Conservation (phyloP, 2,888 invertebrate genomes). For the Lithophane ornitopus region DNA sequence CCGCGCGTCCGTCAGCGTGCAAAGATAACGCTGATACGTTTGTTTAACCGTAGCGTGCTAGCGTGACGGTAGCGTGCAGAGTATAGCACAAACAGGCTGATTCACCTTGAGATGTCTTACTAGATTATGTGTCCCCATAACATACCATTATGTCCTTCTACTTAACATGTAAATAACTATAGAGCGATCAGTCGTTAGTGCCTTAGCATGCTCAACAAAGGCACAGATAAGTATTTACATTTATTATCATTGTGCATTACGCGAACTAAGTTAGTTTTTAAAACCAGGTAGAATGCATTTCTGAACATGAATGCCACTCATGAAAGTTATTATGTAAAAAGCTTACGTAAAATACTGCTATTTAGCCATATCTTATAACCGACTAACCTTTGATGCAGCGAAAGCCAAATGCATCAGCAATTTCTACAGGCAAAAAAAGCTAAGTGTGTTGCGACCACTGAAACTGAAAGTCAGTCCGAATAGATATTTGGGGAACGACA, state of each 20-base stretch:
- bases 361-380: background rate
- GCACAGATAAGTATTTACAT: background rate
- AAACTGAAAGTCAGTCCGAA: conserved; percentile 1
- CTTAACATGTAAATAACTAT: background rate
- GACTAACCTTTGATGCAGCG: background rate
- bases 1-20: conserved; percentile 34
- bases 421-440: background rate
- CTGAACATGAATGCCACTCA: background rate
- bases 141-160: background rate
- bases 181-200: background rate
- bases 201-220: background rate
- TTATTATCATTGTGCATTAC: background rate
- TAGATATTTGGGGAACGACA: background rate
- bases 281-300: background rate
- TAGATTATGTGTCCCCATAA: background rate
- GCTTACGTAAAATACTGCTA: background rate
- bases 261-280: background rate
- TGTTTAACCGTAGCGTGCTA: conserved; percentile 51
- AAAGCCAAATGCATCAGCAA: conserved; percentile 21
- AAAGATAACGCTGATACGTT: conserved; percentile 59
- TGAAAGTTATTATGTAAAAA: conserved; percentile 33
- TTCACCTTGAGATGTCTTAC: conserved; percentile 32
- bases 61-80: too few species aligned
- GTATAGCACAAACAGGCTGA: conserved; percentile 1
- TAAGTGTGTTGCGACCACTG: background rate